Evolutionary conservation across 2,113 vertebrate genomes (phyloP).

Genomic region (Aphyosemion australe): DNA sequence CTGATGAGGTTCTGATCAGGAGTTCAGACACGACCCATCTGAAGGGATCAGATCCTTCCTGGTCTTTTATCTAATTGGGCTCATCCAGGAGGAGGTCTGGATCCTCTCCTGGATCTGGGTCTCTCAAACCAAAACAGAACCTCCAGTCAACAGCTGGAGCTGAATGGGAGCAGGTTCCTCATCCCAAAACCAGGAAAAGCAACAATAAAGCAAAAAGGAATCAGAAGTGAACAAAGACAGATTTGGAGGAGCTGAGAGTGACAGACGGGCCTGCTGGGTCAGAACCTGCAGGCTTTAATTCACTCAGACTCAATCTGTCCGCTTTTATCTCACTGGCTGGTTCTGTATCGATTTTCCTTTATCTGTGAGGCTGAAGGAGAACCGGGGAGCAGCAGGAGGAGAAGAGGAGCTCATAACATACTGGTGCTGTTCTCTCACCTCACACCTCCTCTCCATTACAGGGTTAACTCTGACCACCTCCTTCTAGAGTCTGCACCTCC

Average conservation of each 20-base stretch:
- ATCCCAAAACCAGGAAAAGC: conserved; percentile 69
- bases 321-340: conserved; percentile 94
- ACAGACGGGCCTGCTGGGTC: conserved; percentile 88
- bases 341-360: conserved; percentile 97
- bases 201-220: conserved; percentile 59
- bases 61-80: too few relatives aligned
- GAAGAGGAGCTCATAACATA: conserved; percentile 92
- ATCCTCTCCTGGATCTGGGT: too few relatives aligned
- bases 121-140: not conserved
- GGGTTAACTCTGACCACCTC: conserved; percentile 69
- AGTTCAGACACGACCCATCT: too few relatives aligned
- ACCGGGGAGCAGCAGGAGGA: conserved; percentile 90
- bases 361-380: conserved; percentile 94
- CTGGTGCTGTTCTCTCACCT: conserved; percentile 89
- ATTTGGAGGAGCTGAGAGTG: conserved; percentile 63
- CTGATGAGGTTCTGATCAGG: too few relatives aligned
- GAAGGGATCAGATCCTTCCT: too few relatives aligned
- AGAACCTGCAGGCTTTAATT: conserved; percentile 91
- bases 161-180: conserved; percentile 54
- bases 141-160: conserved; percentile 64
- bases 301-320: conserved; percentile 79
- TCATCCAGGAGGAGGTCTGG: too few relatives aligned
- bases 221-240: conserved; percentile 78
- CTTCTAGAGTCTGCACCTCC: too few relatives aligned
- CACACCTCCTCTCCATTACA: conserved; percentile 94